phyloP scores from a whole-genome alignment of 1,140 invertebrate genomes.

The Monomorium pharaonis region DNA sequence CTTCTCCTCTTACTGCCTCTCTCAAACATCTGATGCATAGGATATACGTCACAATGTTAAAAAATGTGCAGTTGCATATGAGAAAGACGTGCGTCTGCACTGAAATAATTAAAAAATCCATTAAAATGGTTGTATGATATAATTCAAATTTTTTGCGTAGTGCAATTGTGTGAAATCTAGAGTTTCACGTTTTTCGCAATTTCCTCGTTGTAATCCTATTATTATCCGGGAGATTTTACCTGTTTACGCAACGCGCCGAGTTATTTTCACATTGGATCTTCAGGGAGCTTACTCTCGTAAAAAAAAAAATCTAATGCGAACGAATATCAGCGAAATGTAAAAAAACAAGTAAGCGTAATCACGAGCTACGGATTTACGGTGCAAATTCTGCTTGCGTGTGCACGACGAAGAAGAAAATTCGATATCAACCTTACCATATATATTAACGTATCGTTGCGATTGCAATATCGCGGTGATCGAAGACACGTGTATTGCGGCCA shows the following conservation, averaged over 20 bases:
- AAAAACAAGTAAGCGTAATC: background rate
- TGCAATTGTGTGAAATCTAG: background rate
- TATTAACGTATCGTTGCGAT: background rate
- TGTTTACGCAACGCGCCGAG: background rate
- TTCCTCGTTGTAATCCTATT: background rate
- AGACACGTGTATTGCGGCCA: background rate
- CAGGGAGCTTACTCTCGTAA: background rate
- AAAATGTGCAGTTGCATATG: background rate
- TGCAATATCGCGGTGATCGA: background rate
- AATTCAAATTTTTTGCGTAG: background rate
- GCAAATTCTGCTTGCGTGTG: background rate
- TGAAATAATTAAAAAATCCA: too few species aligned
- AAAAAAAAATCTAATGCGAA: background rate
- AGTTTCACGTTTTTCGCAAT: background rate
- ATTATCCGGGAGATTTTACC: background rate
- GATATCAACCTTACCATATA: background rate
- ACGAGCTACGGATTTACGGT: background rate
- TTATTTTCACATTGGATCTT: background rate
- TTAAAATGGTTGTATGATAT: background rate
- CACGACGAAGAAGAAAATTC: background rate
- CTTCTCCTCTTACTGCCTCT: background rate
- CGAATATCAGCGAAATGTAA: background rate
- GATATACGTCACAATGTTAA: background rate
- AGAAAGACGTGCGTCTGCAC: background rate
- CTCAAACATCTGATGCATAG: background rate